Base-by-base conservation (phyloP, 2,888 invertebrate species). In the Drosophila robusta region DNA sequence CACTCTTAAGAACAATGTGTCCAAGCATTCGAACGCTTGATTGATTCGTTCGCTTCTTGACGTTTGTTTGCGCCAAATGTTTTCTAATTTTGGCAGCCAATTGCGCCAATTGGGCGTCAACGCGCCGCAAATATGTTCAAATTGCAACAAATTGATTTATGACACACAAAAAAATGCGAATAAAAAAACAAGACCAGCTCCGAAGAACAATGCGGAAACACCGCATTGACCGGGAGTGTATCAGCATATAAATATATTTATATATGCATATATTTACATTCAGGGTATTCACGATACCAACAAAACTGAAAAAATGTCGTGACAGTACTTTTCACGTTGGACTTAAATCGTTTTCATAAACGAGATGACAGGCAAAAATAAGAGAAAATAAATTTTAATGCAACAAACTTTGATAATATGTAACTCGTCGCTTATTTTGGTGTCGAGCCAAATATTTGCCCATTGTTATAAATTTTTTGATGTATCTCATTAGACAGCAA, bases 121-220 rank as follows among this genome's bases (percentile, higher is more conserved):
- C 65, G 34, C 18, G 47, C 38, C 70, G 52, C 70, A 60, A 57
- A 65, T 67, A 67, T 71, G 60, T 76, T 83, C 58, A 55, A 71
- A 79, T 68, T 83, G 89, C 83, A 83, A 62, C 71, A 88, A 88
- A 86, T 86, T 83, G 87, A 83, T 89, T 86, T 86, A 83, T 83
- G 87, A 88, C 64, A 26, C 56, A 62, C 42, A 18, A 45, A 41
- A 36, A 42, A 26, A 18, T 11, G 3, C 2, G 44, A 45, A 44
- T 34, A 29, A 69, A 51, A 65, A 51, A 65, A 45, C 22, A 51
- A 34, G 63, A 56, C 45, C 54, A 61, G 56, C 41, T 12, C 42
- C 22, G 46, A 41, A 32, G 24, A 55, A 67, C 65, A 75, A 86
- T 86, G 89, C 84, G 83, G 83, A 83, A 86, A 77, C 57, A 41